phyloP scores from a whole-genome alignment of 2,797 vertebrate genomes.

The Phalanger gymnotis region DNA sequence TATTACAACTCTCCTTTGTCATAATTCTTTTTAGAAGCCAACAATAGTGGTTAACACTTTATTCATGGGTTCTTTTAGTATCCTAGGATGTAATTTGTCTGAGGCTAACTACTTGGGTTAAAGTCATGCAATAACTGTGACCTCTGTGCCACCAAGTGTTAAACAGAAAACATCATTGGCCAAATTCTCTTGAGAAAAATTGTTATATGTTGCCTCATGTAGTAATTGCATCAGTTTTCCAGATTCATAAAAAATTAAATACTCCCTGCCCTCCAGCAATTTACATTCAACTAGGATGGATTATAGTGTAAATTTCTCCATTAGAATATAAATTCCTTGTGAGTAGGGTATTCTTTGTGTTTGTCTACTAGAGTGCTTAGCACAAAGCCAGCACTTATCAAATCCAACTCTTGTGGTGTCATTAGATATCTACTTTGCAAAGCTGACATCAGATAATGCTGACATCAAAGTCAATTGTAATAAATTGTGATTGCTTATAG shows the following conservation, averaged over 20 bases:
- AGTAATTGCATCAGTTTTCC: neutral
- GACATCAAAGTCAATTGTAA: constrained; percentile 1
- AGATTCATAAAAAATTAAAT: neutral
- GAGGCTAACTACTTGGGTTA: neutral
- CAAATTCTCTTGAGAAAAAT: neutral
- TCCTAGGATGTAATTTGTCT: neutral
- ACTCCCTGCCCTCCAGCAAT: neutral
- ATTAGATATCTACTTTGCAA: constrained; percentile 25
- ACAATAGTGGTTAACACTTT: neutral
- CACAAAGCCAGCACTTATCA: neutral
- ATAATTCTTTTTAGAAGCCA: neutral
- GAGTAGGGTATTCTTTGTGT: neutral
- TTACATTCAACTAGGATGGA: neutral
- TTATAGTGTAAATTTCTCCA: neutral
- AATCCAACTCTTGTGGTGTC: neutral
- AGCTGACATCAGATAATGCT: constrained; percentile 29
- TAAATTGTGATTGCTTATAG: constrained; percentile 41
- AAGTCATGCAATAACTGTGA: neutral
- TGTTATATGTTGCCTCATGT: neutral
- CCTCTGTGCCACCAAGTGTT: neutral
- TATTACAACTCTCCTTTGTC: too few relatives aligned
- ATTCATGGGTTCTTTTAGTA: neutral
- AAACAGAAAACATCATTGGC: neutral
- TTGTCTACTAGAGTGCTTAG: too few relatives aligned
- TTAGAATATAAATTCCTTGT: neutral